phyloP scores from a whole-genome alignment of 1,140 invertebrate genomes.

The Saxidomus purpurata region DNA sequence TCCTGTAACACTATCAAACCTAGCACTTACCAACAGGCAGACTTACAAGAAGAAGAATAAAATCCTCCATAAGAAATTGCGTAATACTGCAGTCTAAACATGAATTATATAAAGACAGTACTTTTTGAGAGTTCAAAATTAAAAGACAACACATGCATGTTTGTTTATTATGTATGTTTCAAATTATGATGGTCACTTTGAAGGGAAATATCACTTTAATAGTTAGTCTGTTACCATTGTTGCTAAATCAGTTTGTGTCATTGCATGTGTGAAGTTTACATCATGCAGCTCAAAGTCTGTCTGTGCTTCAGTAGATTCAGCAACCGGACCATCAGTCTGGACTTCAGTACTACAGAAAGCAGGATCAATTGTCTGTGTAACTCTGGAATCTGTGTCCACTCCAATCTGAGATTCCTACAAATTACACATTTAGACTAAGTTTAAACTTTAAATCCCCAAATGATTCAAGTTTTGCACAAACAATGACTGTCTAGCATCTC shows the following conservation, averaged over 20 bases:
- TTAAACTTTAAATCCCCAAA: background rate
- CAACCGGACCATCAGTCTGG: background rate
- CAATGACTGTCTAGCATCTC: background rate
- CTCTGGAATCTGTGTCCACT: background rate
- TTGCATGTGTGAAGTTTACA: background rate
- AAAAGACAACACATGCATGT: too few relatives aligned
- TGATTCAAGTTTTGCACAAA: background rate
- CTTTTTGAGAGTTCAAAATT: too few relatives aligned
- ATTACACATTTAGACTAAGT: background rate
- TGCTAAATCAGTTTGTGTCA: background rate
- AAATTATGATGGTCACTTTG: too few relatives aligned
- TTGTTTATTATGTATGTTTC: too few relatives aligned
- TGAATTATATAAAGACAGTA: too few relatives aligned
- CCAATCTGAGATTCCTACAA: slow-evolving; percentile 14
- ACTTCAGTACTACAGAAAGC: slow-evolving; percentile 19
- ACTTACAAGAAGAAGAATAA: too few relatives aligned
- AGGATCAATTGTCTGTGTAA: slow-evolving; percentile 52
- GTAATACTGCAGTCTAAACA: too few relatives aligned
- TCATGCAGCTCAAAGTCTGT: background rate
- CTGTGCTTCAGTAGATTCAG: background rate
- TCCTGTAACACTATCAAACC: too few relatives aligned
- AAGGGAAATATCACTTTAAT: too few relatives aligned
- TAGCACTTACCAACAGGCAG: too few relatives aligned
- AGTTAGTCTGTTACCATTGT: slow-evolving; percentile 12
- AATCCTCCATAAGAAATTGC: too few relatives aligned